phyloP scores from a whole-genome alignment of 2,797 vertebrate species.

The Sebastes flavidus region DNA sequence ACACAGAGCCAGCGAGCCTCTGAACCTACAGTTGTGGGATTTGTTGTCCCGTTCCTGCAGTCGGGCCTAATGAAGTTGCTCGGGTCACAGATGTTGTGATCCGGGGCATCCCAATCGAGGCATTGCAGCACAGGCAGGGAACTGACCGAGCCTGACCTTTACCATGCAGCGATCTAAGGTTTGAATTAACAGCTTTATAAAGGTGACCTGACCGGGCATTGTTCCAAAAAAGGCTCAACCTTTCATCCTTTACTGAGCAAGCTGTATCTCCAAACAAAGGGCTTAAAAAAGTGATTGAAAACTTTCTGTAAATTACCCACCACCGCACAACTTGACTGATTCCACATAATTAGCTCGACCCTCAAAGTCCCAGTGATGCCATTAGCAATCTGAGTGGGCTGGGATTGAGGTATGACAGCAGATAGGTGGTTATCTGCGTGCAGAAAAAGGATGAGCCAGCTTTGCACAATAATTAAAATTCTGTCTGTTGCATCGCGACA shows the following conservation, averaged over 20 bases:
- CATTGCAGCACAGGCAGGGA: slow-evolving; percentile 18
- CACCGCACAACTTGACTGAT: background rate
- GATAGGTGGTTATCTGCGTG: slow-evolving; percentile 35
- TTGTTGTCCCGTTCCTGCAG: slow-evolving; percentile 15
- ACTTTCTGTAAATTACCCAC: slow-evolving; percentile 8
- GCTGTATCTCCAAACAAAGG: background rate
- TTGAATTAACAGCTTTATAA: slow-evolving; percentile 35
- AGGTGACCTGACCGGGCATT: slow-evolving; percentile 39
- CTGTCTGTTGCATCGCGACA: slow-evolving; percentile 41
- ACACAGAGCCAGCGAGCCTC: background rate
- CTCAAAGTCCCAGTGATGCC: background rate
- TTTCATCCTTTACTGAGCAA: slow-evolving; percentile 3
- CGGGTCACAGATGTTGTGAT: slow-evolving; percentile 48
- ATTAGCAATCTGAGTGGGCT: slow-evolving; percentile 27
- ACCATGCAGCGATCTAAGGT: slow-evolving; percentile 11
- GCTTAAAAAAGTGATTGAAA: background rate
- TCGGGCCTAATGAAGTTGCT: slow-evolving; percentile 31
- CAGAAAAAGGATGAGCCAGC: slow-evolving; percentile 28
- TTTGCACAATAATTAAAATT: slow-evolving; percentile 65
- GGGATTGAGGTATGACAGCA: slow-evolving; percentile 4
- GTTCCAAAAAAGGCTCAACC: slow-evolving; percentile 26
- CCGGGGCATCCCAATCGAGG: slow-evolving; percentile 12
- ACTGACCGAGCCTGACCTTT: slow-evolving; percentile 32
- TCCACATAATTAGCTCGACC: background rate
- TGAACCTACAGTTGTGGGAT: slow-evolving; percentile 15